Evolutionary conservation across 2,113 vertebrate genomes (phyloP).

Genomic region (Hypanus sabinus): DNA sequence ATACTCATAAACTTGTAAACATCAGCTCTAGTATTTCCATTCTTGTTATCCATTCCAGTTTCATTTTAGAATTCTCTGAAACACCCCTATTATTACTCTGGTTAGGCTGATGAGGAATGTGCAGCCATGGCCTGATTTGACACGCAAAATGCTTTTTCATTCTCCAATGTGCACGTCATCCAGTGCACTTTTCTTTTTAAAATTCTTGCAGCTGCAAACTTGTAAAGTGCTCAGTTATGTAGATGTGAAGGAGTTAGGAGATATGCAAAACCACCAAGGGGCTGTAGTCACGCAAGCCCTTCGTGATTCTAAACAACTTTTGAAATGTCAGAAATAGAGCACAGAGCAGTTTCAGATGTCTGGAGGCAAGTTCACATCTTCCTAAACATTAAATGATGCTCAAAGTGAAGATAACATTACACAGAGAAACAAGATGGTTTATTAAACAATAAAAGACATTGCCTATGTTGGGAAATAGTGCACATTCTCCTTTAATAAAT

Average conservation of each 20-base stretch:
- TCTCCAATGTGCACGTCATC: background rate
- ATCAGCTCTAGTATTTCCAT: too few relatives aligned
- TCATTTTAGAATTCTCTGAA: background rate
- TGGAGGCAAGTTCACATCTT: background rate
- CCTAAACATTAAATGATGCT: background rate
- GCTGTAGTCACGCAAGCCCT: background rate
- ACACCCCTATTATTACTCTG: background rate
- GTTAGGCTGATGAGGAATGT: background rate
- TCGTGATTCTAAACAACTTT: background rate
- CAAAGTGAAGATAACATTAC: background rate
- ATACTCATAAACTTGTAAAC: too few relatives aligned
- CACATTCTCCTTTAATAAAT: background rate
- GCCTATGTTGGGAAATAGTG: background rate
- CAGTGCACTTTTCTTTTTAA: background rate
- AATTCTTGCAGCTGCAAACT: background rate
- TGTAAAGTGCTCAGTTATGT: background rate
- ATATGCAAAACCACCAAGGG: background rate
- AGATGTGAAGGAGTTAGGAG: background rate
- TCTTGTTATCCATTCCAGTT: background rate
- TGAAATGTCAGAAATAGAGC: background rate
- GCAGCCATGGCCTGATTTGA: background rate
- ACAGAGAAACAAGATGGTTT: background rate
- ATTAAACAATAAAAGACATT: background rate
- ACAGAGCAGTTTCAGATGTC: background rate
- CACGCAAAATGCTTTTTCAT: background rate